Percentiles rank a stretch among this genome's conserved stretches.
These are phyloP conservation scores for Latrodectus geometricus DNA, from an alignment of 1,140 invertebrate species.

Conservation along the genomic window DNA sequence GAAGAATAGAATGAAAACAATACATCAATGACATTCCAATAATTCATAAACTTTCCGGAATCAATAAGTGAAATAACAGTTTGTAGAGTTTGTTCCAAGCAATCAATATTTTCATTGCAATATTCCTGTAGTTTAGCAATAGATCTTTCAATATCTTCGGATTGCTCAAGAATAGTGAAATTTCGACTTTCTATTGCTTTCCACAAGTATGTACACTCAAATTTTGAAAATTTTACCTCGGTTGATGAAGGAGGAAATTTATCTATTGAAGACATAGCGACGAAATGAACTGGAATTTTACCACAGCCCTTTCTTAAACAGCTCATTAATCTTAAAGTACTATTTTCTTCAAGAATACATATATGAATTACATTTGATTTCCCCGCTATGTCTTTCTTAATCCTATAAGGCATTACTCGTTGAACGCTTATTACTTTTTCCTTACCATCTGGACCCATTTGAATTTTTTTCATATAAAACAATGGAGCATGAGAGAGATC, in stretches of 20 bases:
- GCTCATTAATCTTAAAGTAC: not conserved
- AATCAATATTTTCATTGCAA: not conserved
- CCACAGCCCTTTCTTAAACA: conserved; percentile 12
- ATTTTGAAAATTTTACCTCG: not conserved
- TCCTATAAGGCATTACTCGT: not conserved
- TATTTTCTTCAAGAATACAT: not conserved
- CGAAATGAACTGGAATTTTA: conserved; percentile 24
- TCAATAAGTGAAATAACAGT: conserved; percentile 6
- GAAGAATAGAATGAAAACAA: not conserved
- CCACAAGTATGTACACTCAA: conserved; percentile 34
- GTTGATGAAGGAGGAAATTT: not conserved
- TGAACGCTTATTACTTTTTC: no score
- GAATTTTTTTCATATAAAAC: not conserved
- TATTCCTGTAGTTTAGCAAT: not conserved
- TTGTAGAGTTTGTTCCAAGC: conserved; percentile 16
- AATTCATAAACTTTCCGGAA: conserved; percentile 21
- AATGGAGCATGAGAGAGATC: conserved; percentile 17
- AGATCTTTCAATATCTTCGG: not conserved
- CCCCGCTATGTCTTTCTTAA: not conserved
- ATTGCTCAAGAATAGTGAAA: conserved; percentile 21
- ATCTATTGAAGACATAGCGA: not conserved
- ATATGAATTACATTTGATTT: conserved; percentile 19
- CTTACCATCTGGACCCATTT: no score
- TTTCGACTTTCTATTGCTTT: conserved; percentile 3
- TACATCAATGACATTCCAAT: conserved; percentile 8